Percentiles rank a stretch among this genome's conserved stretches.
Conservation (phyloP, 2,888 invertebrate genomes). For the Lydus trimaculatus region DNA sequence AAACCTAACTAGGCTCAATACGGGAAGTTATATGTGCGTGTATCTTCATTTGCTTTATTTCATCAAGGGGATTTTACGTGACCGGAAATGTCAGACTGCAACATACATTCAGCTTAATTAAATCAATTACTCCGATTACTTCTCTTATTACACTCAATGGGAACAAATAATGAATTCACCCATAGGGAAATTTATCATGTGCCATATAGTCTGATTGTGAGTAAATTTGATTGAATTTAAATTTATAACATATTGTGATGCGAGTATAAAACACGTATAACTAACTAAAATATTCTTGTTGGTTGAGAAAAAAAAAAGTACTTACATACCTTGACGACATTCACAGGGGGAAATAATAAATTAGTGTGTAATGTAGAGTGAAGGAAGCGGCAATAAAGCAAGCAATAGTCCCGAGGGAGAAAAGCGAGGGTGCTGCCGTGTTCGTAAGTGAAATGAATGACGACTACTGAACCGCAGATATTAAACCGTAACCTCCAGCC, state of each 20-base stretch:
- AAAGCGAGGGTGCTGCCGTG: constrained; percentile 34
- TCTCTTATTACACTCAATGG: constrained; percentile 15
- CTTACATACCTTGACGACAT: constrained; percentile 22
- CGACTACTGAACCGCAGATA: constrained; percentile 59
- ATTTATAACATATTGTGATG: neutral
- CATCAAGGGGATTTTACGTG: constrained; percentile 22
- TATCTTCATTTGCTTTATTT: constrained; percentile 23
- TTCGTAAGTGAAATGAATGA: constrained; percentile 59
- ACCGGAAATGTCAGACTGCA: constrained; percentile 23
- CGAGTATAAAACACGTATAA: constrained; percentile 4
- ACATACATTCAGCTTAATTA: constrained; percentile 22
- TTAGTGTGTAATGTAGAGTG: constrained; percentile 47
- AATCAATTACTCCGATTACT: constrained; percentile 23
- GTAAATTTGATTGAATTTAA: neutral
- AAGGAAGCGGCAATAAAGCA: constrained; percentile 51
- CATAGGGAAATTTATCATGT: neutral
- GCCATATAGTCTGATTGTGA: neutral
- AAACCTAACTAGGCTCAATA: neutral
- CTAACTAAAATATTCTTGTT: constrained; percentile 5
- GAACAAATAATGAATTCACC: neutral
- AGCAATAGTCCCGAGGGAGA: constrained; percentile 53
- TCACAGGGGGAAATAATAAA: constrained; percentile 41
- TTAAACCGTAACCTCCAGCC: constrained; percentile 58
- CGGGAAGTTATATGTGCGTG: constrained; percentile 15
- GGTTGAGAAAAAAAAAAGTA: constrained; percentile 15